Evolutionary conservation across 2,797 vertebrate species (phyloP).

Genomic region (Peromyscus aztecus): DNA sequence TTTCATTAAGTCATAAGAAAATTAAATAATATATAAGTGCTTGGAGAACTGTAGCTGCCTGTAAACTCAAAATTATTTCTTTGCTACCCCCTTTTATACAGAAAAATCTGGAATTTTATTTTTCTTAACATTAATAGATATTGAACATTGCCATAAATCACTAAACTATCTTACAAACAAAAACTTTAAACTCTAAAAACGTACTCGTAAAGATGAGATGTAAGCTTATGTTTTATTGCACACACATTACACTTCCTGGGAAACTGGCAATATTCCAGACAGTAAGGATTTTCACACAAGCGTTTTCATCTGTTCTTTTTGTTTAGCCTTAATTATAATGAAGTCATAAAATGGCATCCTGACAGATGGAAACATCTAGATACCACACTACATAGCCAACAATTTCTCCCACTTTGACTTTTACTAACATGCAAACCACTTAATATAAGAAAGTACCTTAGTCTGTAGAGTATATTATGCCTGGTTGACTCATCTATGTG

Average conservation of each 20-base stretch:
- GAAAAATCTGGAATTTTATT: constrained; percentile 49
- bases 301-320: background rate
- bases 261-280: constrained; percentile 48
- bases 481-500: constrained; percentile 90
- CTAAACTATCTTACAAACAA: constrained; percentile 56
- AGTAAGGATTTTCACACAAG: constrained; percentile 54
- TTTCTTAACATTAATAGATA: constrained; percentile 7
- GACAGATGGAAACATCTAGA: constrained; percentile 30
- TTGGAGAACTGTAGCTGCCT: background rate
- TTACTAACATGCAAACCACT: constrained; percentile 34
- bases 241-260: constrained; percentile 19
- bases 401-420: constrained; percentile 37
- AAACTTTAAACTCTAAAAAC: constrained; percentile 39
- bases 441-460: constrained; percentile 93
- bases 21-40: constrained; percentile 6
- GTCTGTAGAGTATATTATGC: constrained; percentile 92
- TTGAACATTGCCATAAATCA: background rate
- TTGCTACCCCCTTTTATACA: constrained; percentile 20
- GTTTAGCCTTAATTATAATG: constrained; percentile 4
- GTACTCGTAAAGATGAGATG: constrained; percentile 20
- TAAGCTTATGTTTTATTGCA: constrained; percentile 26
- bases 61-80: constrained; percentile 29
- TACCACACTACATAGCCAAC: background rate
- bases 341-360: background rate
- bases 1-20: background rate